phyloP scores from a whole-genome alignment of 2,797 vertebrate species.

The Squalus acanthias region DNA sequence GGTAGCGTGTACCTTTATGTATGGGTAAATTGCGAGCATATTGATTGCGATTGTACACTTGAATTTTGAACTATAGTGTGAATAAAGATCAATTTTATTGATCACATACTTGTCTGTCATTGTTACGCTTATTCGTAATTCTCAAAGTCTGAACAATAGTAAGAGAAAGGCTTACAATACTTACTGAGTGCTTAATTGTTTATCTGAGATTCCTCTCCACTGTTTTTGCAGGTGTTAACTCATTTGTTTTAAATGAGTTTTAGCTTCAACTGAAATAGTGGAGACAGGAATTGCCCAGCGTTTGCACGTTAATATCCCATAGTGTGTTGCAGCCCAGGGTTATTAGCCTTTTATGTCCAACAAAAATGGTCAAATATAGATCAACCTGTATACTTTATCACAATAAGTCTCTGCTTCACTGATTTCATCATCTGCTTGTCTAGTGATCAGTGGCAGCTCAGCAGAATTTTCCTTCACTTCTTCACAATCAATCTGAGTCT shows the following conservation, averaged over 20 bases:
- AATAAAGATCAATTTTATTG: too few species aligned
- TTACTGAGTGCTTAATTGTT: neutral
- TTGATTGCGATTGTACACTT: too few species aligned
- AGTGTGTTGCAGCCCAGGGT: neutral
- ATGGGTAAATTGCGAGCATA: too few species aligned
- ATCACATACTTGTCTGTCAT: too few species aligned
- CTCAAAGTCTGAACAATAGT: too few species aligned
- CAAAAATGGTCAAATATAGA: neutral
- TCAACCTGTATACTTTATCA: neutral
- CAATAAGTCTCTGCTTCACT: neutral
- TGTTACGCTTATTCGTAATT: too few species aligned
- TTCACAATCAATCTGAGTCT: neutral
- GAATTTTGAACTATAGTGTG: too few species aligned
- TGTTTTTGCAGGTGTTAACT: neutral
- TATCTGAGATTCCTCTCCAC: neutral
- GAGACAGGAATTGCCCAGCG: neutral
- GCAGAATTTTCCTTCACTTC: neutral
- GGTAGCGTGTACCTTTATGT: too few species aligned
- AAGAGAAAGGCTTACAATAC: neutral
- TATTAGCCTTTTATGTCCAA: neutral
- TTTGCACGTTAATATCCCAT: neutral
- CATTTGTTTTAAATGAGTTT: neutral
- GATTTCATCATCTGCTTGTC: neutral
- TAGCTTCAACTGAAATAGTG: neutral
- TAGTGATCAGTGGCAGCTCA: neutral